A percentile compares a stretch with the other conserved stretches of the same genome.
Conservation (phyloP, 1,140 invertebrate species). For the Zelostemma sp. region DNA sequence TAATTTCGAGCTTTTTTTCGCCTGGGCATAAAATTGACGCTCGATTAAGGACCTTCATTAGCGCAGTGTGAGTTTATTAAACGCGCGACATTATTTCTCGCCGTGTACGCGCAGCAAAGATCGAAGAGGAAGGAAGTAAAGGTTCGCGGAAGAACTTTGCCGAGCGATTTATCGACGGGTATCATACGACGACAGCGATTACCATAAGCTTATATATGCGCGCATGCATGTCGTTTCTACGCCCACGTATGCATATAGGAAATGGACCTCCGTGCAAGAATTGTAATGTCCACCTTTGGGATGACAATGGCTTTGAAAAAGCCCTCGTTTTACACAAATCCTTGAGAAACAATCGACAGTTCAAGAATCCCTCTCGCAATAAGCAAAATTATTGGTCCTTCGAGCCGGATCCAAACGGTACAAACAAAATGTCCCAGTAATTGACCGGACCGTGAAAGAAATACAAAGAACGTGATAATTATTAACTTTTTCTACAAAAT, state of each 20-base stretch:
- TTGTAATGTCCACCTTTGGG: conserved; percentile 47
- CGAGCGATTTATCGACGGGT: conserved; percentile 51
- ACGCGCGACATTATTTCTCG: conserved; percentile 26
- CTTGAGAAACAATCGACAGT: no score
- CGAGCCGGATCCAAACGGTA: no score
- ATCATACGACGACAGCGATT: conserved; percentile 53
- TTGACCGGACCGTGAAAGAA: no score
- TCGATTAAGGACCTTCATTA: conserved; percentile 22
- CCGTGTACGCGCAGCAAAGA: conserved; percentile 31
- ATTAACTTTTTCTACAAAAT: no score
- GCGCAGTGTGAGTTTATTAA: conserved; percentile 21
- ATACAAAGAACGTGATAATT: no score
- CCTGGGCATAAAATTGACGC: conserved; percentile 10
- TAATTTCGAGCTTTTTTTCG: background rate
- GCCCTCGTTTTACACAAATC: conserved; percentile 3
- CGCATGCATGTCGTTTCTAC: conserved; percentile 50
- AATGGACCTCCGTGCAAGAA: conserved; percentile 54
- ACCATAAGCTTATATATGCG: conserved; percentile 55
- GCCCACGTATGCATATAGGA: conserved; percentile 54
- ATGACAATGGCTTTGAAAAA: conserved; percentile 50
- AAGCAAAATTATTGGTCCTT: no score
- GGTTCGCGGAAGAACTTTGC: conserved; percentile 44
- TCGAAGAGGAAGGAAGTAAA: conserved; percentile 43
- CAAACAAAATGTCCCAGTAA: no score
- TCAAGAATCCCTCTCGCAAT: no score